Percentiles rank a stretch among this genome's conserved stretches.
Conservation (phyloP, 92 coral and sea anemone genomes). For the Montipora capitata region DNA sequence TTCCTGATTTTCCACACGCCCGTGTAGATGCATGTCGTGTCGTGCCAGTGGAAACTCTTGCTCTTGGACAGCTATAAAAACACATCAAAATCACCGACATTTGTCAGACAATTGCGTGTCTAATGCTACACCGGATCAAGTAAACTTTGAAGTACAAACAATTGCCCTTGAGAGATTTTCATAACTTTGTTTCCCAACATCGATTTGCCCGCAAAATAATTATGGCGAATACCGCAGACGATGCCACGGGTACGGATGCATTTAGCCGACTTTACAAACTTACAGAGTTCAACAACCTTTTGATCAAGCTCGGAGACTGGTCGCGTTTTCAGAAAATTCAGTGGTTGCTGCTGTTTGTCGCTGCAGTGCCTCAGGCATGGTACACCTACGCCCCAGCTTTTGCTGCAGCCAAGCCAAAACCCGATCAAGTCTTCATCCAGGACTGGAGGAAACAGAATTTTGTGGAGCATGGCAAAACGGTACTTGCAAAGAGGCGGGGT, state of each 20-base stretch:
- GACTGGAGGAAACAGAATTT: slow-evolving; percentile 59
- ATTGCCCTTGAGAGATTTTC: no score
- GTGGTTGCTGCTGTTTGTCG: slow-evolving; percentile 89
- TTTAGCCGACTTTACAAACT: slow-evolving; percentile 66
- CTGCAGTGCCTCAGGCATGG: slow-evolving; percentile 95
- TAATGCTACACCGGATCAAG: no score
- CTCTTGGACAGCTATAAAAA: no score
- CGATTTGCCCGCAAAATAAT: neutral
- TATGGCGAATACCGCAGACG: neutral
- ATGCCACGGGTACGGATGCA: neutral
- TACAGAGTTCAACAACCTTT: slow-evolving; percentile 86
- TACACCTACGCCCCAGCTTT: slow-evolving; percentile 97
- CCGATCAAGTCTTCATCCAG: slow-evolving; percentile 52
- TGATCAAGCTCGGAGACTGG: slow-evolving; percentile 85
- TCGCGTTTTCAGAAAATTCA: slow-evolving; percentile 94
- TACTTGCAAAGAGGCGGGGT: slow-evolving; percentile 75
- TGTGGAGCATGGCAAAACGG: slow-evolving; percentile 73
- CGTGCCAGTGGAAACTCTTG: no score
- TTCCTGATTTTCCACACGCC: no score
- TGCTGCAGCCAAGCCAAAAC: slow-evolving; percentile 92
- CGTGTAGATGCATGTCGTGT: no score
- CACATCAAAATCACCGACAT: no score
- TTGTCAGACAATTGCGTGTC: no score
- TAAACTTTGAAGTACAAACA: no score
- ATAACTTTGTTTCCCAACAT: neutral